Evolutionary conservation across 2,113 vertebrate genomes (phyloP).

Genomic region (Mesitornis unicolor): DNA sequence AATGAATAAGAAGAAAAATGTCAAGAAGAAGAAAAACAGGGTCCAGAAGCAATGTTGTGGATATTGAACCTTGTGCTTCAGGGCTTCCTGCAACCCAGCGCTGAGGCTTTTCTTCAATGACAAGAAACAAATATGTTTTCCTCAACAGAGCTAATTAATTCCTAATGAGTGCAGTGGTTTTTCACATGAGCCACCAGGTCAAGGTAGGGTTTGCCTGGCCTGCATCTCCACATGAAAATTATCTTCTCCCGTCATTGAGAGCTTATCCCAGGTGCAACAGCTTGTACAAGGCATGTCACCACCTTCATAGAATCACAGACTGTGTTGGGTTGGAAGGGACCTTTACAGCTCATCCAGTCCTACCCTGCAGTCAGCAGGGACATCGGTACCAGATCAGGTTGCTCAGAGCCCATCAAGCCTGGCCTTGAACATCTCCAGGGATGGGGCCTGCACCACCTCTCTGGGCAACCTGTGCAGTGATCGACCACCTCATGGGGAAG

Average conservation of each 20-base stretch:
- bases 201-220: neutral
- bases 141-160: neutral
- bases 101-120: neutral
- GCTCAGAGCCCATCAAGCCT: too few relatives aligned
- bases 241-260: neutral
- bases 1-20: neutral
- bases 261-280: neutral
- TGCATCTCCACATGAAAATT: neutral
- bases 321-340: too few relatives aligned
- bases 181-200: fast-evolving
- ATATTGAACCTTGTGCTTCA: neutral
- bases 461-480: too few relatives aligned
- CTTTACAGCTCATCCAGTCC: too few relatives aligned
- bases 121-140: neutral
- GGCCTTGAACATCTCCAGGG: too few relatives aligned
- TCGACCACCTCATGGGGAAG: too few relatives aligned
- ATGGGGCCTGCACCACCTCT: too few relatives aligned
- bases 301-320: too few relatives aligned
- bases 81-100: neutral
- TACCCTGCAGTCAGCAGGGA: too few relatives aligned
- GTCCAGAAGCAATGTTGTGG: neutral
- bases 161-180: neutral
- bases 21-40: neutral
- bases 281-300: neutral
- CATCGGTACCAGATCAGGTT: too few relatives aligned